Percentiles rank a stretch among this genome's conserved stretches.
These are phyloP conservation scores for Leptinotarsa lineolata DNA, from an alignment of 1,140 invertebrate species.

Conservation along the genomic window DNA sequence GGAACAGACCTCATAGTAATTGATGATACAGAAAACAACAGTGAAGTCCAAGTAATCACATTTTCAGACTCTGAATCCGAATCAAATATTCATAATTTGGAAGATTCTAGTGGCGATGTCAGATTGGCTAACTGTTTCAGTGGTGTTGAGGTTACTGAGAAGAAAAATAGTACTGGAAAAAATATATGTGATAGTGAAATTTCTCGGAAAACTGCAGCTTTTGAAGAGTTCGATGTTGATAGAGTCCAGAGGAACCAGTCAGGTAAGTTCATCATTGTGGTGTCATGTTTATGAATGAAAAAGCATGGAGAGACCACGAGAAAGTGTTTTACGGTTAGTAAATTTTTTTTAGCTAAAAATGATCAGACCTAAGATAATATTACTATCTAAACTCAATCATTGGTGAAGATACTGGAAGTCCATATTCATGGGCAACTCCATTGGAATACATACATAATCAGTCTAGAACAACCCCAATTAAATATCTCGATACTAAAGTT, in stretches of 20 bases:
- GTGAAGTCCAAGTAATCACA: conserved; percentile 14
- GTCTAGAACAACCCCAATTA: no score
- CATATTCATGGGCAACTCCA: no score
- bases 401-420: no score
- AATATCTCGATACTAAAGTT: no score
- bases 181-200: background rate
- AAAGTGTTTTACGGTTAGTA: no score
- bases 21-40: background rate
- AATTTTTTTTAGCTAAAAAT: no score
- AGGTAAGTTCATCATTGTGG: conserved; percentile 12
- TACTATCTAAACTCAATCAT: no score
- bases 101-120: conserved; percentile 9
- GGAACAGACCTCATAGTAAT: background rate
- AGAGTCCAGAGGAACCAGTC: conserved; percentile 26
- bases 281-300: background rate
- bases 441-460: no score
- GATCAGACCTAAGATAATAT: no score
- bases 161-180: background rate
- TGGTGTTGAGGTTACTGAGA: background rate
- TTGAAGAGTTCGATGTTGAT: conserved; percentile 26
- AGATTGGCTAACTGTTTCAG: conserved; percentile 22
- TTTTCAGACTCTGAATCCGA: conserved; percentile 33
- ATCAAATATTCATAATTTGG: conserved; percentile 15
- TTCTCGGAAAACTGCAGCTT: background rate
- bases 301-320: background rate